Evolutionary conservation across 2,888 invertebrate genomes (phyloP).

Genomic region (Podabrus alpinus): DNA sequence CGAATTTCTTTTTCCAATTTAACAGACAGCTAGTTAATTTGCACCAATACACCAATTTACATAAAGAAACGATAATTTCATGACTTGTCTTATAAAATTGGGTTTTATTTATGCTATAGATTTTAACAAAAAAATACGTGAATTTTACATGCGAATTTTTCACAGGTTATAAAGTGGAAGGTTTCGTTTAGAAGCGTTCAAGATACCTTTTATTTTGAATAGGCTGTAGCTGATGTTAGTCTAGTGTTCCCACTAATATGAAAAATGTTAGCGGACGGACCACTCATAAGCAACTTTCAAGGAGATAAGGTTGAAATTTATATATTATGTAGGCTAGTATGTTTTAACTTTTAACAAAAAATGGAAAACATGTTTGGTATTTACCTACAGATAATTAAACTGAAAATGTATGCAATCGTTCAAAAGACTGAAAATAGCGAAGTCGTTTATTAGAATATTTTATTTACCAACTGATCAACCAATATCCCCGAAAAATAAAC

Average conservation of each 20-base stretch:
- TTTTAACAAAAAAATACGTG: background rate
- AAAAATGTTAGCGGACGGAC: no score
- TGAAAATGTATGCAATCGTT: background rate
- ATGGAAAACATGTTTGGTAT: background rate
- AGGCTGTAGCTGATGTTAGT: no score
- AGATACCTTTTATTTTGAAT: no score
- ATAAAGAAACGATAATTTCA: background rate
- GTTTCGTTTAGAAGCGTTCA: no score
- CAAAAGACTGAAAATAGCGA: background rate
- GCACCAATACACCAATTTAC: background rate
- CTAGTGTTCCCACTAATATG: no score
- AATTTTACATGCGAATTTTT: no score
- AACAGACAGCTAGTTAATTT: background rate
- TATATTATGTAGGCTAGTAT: no score
- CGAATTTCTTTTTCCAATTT: background rate
- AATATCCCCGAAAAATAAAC: background rate
- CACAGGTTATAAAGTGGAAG: no score
- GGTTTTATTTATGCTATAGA: background rate
- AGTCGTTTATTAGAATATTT: background rate
- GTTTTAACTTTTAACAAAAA: no score
- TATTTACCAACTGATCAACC: background rate
- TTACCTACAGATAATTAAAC: background rate
- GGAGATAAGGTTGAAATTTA: no score
- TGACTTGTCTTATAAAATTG: background rate
- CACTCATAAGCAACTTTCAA: no score